A percentile compares a stretch with the other conserved stretches of the same genome.
phyloP scores from a whole-genome alignment of 2,113 vertebrate species.

The Prionailurus bengalensis region DNA sequence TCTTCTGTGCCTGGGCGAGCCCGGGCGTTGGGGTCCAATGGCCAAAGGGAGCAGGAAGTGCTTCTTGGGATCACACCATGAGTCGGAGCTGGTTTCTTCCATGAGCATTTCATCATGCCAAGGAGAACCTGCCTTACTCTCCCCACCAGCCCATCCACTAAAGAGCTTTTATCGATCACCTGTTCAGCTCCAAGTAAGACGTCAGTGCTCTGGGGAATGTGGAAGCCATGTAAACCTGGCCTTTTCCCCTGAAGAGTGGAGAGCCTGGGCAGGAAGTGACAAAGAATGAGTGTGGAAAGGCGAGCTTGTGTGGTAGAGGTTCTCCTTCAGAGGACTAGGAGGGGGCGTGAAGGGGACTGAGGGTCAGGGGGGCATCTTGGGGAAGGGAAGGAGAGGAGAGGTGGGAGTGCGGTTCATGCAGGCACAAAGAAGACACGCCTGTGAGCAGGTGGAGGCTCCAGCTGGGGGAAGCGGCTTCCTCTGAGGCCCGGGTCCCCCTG shows the following conservation, averaged over 20 bases:
- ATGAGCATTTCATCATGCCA: not conserved
- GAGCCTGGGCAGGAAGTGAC: not conserved
- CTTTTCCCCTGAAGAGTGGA: not conserved
- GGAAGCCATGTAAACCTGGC: not conserved
- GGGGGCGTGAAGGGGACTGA: not conserved
- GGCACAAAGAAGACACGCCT: not conserved
- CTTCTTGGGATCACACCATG: not conserved
- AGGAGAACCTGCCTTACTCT: not conserved
- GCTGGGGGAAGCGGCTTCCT: not conserved
- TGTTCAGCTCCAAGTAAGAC: not conserved
- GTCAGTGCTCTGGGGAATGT: not conserved
- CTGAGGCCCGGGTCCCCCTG: not conserved
- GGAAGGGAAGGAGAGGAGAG: not conserved
- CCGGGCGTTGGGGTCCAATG: not conserved
- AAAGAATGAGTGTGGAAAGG: not conserved
- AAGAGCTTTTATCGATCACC: not conserved
- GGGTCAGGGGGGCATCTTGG: not conserved
- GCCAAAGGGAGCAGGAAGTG: not conserved
- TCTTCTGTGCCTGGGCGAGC: not conserved
- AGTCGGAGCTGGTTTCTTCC: not conserved
- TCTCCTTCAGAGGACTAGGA: not conserved
- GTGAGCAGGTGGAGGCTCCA: not conserved
- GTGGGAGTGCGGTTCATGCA: rapidly evolving
- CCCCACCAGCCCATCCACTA: not conserved
- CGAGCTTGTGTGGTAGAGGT: not conserved